These are phyloP conservation scores for Melitaea cinxia DNA, from an alignment of 1,140 invertebrate genomes.

Conservation along the genomic window DNA sequence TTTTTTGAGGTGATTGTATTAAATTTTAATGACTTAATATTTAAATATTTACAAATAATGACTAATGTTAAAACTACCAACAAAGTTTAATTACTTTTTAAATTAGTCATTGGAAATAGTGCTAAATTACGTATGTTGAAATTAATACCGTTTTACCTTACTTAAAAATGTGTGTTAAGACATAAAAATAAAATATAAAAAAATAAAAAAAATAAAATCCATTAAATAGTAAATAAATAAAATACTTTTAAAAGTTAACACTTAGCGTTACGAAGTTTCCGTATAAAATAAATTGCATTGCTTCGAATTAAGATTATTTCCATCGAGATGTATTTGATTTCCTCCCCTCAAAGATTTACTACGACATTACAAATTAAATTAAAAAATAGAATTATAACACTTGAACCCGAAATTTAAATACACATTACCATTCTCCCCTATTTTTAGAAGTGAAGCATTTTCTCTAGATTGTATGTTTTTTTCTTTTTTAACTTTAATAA, in stretches of 20 bases:
- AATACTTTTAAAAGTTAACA: neutral
- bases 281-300: neutral
- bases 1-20: neutral
- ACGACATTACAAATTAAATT: constrained; percentile 78
- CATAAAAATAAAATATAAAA: too few relatives aligned
- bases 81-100: too few relatives aligned
- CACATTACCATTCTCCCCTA: constrained; percentile 79
- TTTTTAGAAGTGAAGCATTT: constrained; percentile 78
- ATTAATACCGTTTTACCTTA: too few relatives aligned
- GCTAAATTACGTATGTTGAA: too few relatives aligned
- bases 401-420: constrained; percentile 81
- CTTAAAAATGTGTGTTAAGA: too few relatives aligned
- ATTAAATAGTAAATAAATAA: neutral
- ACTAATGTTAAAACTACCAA: too few relatives aligned
- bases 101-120: too few relatives aligned
- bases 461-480: constrained; percentile 53
- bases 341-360: constrained; percentile 56
- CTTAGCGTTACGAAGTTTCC: neutral
- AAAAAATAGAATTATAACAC: constrained; percentile 81
- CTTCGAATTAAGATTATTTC: constrained; percentile 1
- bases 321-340: constrained; percentile 46
- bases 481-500: constrained; percentile 45
- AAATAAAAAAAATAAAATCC: too few relatives aligned
- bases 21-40: neutral
- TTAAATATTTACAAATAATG: too few relatives aligned